Evolutionary conservation across 1,140 invertebrate species (phyloP).

Genomic region (Thaumatotibia leucotreta): DNA sequence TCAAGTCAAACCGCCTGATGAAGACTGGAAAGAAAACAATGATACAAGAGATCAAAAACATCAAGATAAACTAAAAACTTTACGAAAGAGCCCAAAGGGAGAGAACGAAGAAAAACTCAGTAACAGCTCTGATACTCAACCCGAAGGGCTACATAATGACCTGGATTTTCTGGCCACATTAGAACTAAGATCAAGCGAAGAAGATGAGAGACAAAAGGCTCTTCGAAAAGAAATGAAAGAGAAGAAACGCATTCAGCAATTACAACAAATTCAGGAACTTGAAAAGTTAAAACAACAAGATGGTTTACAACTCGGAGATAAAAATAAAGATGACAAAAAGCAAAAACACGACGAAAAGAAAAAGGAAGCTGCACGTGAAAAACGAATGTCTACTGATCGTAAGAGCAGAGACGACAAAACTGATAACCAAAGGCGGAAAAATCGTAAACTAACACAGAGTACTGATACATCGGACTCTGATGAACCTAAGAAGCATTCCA

Average conservation of each 20-base stretch:
- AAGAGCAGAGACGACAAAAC: slow-evolving; percentile 73
- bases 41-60: slow-evolving; percentile 48
- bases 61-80: slow-evolving; percentile 35
- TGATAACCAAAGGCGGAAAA: slow-evolving; percentile 69
- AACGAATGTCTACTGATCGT: slow-evolving; percentile 73
- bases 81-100: slow-evolving; percentile 37
- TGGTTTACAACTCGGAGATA: slow-evolving; percentile 61
- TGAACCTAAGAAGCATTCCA: slow-evolving; percentile 92
- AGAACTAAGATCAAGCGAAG: slow-evolving; percentile 77
- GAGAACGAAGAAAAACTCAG: slow-evolving; percentile 40
- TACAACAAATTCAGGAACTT: slow-evolving; percentile 75
- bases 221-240: slow-evolving; percentile 77
- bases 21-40: slow-evolving; percentile 41
- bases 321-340: slow-evolving; percentile 70
- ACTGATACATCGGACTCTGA: slow-evolving; percentile 82
- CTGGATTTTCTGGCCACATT: slow-evolving; percentile 81
- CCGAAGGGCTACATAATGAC: slow-evolving; percentile 68
- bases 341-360: slow-evolving; percentile 68
- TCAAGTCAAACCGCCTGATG: slow-evolving; percentile 68
- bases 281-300: slow-evolving; percentile 62
- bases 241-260: slow-evolving; percentile 73
- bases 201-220: slow-evolving; percentile 77
- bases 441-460: slow-evolving; percentile 74
- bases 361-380: slow-evolving; percentile 70
- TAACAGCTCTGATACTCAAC: slow-evolving; percentile 25